Conservation (phyloP, 2,888 invertebrate species). For the Cacoxenus indagator region DNA sequence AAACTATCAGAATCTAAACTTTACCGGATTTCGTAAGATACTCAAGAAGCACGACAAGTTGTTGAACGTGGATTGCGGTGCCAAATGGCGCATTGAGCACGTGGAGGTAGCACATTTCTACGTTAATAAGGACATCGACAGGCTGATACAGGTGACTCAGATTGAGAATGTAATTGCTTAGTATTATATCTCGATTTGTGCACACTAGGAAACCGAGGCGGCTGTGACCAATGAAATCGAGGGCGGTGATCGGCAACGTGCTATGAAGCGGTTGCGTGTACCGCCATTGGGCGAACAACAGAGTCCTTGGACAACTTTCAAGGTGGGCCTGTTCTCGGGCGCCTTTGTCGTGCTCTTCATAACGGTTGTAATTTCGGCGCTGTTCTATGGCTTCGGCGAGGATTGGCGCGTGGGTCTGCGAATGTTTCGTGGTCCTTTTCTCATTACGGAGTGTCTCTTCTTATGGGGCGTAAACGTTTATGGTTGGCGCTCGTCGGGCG, state of each 20-base stretch:
- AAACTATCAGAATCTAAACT: conserved; percentile 90
- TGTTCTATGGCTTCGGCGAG: conserved; percentile 70
- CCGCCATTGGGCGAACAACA: conserved; percentile 89
- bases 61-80: conserved; percentile 78
- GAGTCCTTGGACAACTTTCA: conserved; percentile 86
- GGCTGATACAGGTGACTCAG: conserved; percentile 81
- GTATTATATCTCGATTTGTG: background rate
- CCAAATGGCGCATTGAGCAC: conserved; percentile 82
- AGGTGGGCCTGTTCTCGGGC: conserved; percentile 87
- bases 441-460: conserved; percentile 82
- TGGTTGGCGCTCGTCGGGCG: conserved; percentile 85
- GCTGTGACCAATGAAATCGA: conserved; percentile 80
- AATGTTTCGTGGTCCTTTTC: conserved; percentile 83
- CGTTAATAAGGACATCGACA: conserved; percentile 87
- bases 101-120: conserved; percentile 89
- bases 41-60: conserved; percentile 92
- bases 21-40: conserved; percentile 91
- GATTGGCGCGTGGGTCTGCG: conserved; percentile 80
- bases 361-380: conserved; percentile 80
- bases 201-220: conserved; percentile 74
- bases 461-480: conserved; percentile 86
- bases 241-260: conserved; percentile 83
- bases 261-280: conserved; percentile 88
- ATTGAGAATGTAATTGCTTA: conserved; percentile 66
- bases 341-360: conserved; percentile 82